phyloP scores from a whole-genome alignment of 2,113 vertebrate species.

The Halichoeres trimaculatus region DNA sequence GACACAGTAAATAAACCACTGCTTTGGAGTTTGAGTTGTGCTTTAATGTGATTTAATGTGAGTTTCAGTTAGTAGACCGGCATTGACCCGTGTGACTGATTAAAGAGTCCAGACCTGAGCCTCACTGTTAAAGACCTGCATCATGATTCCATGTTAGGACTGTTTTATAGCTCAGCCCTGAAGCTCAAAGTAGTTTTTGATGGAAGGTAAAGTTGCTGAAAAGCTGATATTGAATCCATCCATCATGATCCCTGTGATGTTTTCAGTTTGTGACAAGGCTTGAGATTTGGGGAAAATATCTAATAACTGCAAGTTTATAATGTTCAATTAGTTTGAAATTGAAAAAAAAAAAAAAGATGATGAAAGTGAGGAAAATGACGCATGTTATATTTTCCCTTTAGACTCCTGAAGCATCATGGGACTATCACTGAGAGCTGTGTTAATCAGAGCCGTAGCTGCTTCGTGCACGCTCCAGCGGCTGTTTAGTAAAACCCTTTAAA shows the following conservation, averaged over 20 bases:
- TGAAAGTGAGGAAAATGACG: background rate
- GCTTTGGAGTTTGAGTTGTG: too few relatives aligned
- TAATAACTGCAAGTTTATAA: background rate
- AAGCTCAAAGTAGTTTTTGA: background rate
- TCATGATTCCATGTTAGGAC: too few relatives aligned
- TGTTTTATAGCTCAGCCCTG: background rate
- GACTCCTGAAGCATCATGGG: slow-evolving; percentile 9
- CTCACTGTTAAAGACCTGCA: too few relatives aligned
- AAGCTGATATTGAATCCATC: background rate
- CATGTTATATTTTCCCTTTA: slow-evolving; percentile 13
- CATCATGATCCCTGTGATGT: too few relatives aligned
- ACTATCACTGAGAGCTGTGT: slow-evolving; percentile 20
- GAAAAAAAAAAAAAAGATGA: slow-evolving; percentile 5
- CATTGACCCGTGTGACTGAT: too few relatives aligned
- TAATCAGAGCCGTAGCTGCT: slow-evolving; percentile 37
- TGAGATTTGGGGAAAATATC: background rate
- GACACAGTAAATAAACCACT: too few relatives aligned
- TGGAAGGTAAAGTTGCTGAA: background rate
- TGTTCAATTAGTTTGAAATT: slow-evolving; percentile 1
- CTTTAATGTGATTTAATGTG: too few relatives aligned
- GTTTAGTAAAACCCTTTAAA: slow-evolving; percentile 23
- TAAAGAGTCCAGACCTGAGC: too few relatives aligned
- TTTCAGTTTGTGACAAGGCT: too few relatives aligned
- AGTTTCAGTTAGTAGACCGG: too few relatives aligned
- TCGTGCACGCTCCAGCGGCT: slow-evolving; percentile 32